These are phyloP conservation scores for Meandrina meandrites DNA, from an alignment of 92 coral and sea anemone genomes.

Conservation along the genomic window DNA sequence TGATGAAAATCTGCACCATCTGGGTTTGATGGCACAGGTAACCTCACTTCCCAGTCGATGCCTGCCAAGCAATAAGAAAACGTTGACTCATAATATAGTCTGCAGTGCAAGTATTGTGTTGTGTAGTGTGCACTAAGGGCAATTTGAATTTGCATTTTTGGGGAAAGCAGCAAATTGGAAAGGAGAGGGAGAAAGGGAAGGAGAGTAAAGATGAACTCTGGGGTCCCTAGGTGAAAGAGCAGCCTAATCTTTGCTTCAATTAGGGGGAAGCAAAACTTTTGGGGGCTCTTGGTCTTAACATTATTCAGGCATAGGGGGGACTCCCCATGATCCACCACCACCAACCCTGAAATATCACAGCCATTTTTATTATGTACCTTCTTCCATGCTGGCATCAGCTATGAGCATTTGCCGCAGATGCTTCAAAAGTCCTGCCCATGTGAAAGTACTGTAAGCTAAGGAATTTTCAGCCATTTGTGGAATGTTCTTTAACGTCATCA, in stretches of 20 bases:
- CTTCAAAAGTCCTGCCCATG: constrained; percentile 90
- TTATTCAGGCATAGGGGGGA: background rate
- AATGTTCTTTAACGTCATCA: constrained; percentile 81
- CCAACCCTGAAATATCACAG: background rate
- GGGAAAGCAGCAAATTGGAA: background rate
- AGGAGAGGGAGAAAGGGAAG: background rate
- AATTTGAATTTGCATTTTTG: background rate
- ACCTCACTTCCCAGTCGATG: constrained; percentile 92
- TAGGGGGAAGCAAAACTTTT: background rate
- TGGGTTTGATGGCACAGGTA: constrained; percentile 64
- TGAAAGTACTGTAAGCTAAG: constrained; percentile 85
- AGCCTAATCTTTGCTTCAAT: background rate
- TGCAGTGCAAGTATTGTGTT: background rate
- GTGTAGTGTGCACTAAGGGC: background rate
- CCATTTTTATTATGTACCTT: constrained; percentile 58
- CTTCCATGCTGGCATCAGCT: constrained; percentile 99
- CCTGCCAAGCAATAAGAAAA: constrained; percentile 52
- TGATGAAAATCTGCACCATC: constrained; percentile 53
- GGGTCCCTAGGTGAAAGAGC: no score
- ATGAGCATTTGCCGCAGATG: constrained; percentile 96
- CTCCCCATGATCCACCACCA: background rate
- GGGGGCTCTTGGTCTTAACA: background rate
- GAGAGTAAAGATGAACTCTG: no score
- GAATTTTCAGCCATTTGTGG: constrained; percentile 96
- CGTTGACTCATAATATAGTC: no score